phyloP scores from a whole-genome alignment of 2,797 vertebrate genomes.

The Falco peregrinus region DNA sequence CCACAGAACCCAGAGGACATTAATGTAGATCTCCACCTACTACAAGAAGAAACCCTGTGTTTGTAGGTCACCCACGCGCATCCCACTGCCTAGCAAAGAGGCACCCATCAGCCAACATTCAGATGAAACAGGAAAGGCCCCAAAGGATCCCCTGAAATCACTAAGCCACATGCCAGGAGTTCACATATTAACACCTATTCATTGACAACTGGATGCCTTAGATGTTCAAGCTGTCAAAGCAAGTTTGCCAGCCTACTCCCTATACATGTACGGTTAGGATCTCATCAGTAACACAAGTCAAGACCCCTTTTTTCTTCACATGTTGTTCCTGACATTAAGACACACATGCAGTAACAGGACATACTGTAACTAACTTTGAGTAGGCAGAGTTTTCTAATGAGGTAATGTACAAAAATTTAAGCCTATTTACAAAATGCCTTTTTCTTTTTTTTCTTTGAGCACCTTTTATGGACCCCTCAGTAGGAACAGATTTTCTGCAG shows the following conservation, averaged over 20 bases:
- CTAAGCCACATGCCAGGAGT: not conserved
- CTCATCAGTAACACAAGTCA: not conserved
- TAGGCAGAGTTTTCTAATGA: not conserved
- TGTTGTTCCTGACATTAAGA: not conserved
- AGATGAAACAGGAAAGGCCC: not conserved
- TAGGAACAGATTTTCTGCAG: not conserved
- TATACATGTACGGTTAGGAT: accelerated
- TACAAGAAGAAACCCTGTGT: not conserved
- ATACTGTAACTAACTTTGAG: not conserved
- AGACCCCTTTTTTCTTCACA: not conserved
- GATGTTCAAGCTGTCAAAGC: not conserved
- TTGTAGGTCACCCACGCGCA: not conserved
- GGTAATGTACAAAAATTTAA: not conserved
- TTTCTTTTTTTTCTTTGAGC: not conserved
- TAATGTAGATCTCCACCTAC: not conserved
- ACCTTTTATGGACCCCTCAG: not conserved
- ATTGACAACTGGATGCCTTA: not conserved
- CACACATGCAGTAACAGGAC: not conserved
- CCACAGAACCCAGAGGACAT: not conserved
- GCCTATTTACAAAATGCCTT: not conserved
- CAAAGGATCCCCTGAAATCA: not conserved
- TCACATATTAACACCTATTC: not conserved
- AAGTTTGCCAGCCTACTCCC: not conserved
- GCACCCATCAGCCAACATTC: not conserved
- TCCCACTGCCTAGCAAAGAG: not conserved